Evolutionary conservation across 2,888 invertebrate species (phyloP), one percentile per base, ranked within the genome.

Genomic region (Pandemis heparana): DNA sequence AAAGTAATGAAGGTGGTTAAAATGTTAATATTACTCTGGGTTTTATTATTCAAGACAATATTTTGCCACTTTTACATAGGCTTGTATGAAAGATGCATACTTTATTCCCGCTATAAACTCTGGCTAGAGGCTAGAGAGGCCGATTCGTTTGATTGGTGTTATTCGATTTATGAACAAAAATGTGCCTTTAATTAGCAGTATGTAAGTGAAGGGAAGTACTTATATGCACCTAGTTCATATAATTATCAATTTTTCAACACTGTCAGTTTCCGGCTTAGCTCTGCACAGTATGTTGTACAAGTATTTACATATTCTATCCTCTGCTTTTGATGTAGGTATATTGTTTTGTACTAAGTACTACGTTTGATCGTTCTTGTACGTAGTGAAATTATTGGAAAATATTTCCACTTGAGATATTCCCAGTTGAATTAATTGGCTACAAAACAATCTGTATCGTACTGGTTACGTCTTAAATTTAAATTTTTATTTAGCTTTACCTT

Each of bases 141-240:
- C 18, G 23, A 32, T 59, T 65, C 18, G 10, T 60, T 46, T 23
- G 18, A 73, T 74, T 65, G 65, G 61, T 64, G 32, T 53, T 66
- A 18, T 71, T 61, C 38, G 32, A 56, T 41, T 71, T 62, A 16
- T 48, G 71, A 71, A 62, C 71, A 66, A 74, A 53, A n/a, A 70
- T 74, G 70, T 74, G 74, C 74, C 74, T 74, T 74, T 74, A 59
- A 74, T 70, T 69, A 73, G 72, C 62, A 46, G 43, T 72, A 68
- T 16, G 38, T 72, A 68, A 68, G 56, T 62, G 41, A 14, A 62
- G 53, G 43, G 18, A 18, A 63, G n/a, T 56, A 56, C 18, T 23
- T 56, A 56, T 56, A 23, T 12, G 56, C 23, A 56, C 23, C 23
- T n/a, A 16, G n/a, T 59, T 12, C 14, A 60, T 32, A 32, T 32